phyloP scores from a whole-genome alignment of 1,140 invertebrate species.

The Polypedilum vanderplanki region DNA sequence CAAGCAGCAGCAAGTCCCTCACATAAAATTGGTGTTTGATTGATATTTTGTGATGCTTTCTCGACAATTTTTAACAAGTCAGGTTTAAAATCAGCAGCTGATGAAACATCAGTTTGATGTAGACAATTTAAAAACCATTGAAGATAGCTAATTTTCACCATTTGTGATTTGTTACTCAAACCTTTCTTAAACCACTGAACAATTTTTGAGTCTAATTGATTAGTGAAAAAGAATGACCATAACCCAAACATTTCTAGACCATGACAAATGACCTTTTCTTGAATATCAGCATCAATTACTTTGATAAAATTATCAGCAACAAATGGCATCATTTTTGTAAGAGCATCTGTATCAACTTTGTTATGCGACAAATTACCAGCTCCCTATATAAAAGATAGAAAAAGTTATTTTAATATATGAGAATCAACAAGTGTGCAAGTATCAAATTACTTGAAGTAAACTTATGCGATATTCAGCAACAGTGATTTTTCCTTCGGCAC shows the following conservation, averaged over 20 bases:
- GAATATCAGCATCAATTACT: conserved; percentile 79
- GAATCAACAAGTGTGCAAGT: neutral
- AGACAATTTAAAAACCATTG: conserved; percentile 60
- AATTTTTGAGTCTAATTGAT: conserved; percentile 61
- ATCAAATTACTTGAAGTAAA: conserved; percentile 60
- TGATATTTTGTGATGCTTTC: conserved; percentile 55
- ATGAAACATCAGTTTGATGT: conserved; percentile 48
- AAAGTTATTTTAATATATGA: no score
- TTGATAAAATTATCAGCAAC: conserved; percentile 65
- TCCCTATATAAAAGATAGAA: conserved; percentile 50
- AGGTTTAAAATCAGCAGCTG: conserved; percentile 50
- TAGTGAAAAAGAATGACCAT: conserved; percentile 66
- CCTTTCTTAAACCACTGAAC: conserved; percentile 75
- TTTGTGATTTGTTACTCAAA: conserved; percentile 64
- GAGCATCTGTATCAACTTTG: conserved; percentile 52
- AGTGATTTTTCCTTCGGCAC: conserved; percentile 86
- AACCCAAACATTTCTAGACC: conserved; percentile 70
- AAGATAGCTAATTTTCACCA: conserved; percentile 71
- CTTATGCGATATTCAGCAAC: conserved; percentile 80
- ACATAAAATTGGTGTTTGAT: conserved; percentile 56
- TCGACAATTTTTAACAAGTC: conserved; percentile 60
- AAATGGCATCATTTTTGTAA: conserved; percentile 53
- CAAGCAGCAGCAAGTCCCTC: conserved; percentile 73
- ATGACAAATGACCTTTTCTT: conserved; percentile 82
- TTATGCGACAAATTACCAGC: conserved; percentile 75